phyloP scores from a whole-genome alignment of 2,888 invertebrate species.

The Drosophila sordidapex region DNA sequence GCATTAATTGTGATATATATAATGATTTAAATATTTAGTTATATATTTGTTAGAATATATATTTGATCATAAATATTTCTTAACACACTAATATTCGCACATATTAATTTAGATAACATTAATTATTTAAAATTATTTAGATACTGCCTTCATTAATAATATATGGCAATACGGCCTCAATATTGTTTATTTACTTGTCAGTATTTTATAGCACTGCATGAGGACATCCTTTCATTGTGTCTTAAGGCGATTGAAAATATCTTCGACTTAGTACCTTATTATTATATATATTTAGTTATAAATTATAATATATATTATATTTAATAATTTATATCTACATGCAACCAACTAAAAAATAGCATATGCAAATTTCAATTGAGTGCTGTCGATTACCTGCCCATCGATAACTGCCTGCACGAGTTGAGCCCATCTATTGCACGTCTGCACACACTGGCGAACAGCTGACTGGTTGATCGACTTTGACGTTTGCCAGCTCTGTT shows the following conservation, averaged over 20 bases:
- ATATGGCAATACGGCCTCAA: background rate
- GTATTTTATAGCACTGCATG: background rate
- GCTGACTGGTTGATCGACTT: conserved; percentile 20
- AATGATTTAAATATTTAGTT: background rate
- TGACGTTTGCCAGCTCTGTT: conserved; percentile 17
- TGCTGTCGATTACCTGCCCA: background rate
- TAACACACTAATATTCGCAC: no score
- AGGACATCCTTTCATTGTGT: background rate
- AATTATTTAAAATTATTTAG: background rate
- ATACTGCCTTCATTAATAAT: background rate
- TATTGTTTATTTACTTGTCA: background rate
- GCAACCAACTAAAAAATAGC: background rate
- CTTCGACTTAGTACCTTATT: background rate
- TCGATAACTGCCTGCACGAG: conserved; percentile 1
- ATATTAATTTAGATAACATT: no score
- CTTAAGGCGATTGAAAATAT: background rate
- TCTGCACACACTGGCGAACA: conserved; percentile 15
- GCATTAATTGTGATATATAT: background rate
- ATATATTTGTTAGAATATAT: no score
- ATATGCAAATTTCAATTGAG: background rate
- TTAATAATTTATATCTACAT: background rate
- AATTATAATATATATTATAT: background rate
- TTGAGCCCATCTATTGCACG: background rate
- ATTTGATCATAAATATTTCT: no score
- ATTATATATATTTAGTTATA: background rate